Base-by-base conservation (phyloP, 2,797 vertebrate genomes). In the Etheostoma perlongum region DNA sequence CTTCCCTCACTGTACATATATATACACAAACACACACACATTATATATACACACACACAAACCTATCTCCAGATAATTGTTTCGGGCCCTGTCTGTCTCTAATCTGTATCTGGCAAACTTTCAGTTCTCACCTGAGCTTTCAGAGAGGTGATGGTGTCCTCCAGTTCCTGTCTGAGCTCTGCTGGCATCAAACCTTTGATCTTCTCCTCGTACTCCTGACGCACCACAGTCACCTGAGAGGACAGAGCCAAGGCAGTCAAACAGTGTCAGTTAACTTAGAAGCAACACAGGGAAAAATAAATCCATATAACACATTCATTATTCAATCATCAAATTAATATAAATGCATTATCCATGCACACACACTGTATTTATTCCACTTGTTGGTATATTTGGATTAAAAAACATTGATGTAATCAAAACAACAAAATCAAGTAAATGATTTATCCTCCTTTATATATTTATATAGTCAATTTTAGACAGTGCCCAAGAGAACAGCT, bases 131-230 rank as follows among this genome's bases (percentile, higher is more conserved):
- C 98, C 98, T 99, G 98, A 83, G 96, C 95, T 93, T 97, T 98
- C 53, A 99, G 95, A 57, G 97, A 98, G 51, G 90, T 82, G 91
- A 99, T 99, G 81, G 96, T 99, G 88, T 98, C 96, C 93, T 99
- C 97, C 58, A 98, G 94, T 63, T 99, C 97, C 86, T 96, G 94
- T 78, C 94, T 93, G 66, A 97, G 83, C 76, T 96, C 95, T 1
- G 93, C 94, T 4, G 98, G 97, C 96, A 99, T 96, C 91, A 99
- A 74, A 60, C 97, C 97, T 93, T 96, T 97, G 76, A 99, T 95
- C 85, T 93, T 97, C 79, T 91, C 88, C 94, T 98, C 96, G 48
- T 96, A 98, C 87, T 97, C 95, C 90, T 97, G 96, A 80, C 95
- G 93, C 68, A 97, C 90, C 30, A 85, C 91, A 2, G 95, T 96